Evolutionary conservation across 2,797 vertebrate genomes (phyloP).

Genomic region (Sarcophilus harrisii): DNA sequence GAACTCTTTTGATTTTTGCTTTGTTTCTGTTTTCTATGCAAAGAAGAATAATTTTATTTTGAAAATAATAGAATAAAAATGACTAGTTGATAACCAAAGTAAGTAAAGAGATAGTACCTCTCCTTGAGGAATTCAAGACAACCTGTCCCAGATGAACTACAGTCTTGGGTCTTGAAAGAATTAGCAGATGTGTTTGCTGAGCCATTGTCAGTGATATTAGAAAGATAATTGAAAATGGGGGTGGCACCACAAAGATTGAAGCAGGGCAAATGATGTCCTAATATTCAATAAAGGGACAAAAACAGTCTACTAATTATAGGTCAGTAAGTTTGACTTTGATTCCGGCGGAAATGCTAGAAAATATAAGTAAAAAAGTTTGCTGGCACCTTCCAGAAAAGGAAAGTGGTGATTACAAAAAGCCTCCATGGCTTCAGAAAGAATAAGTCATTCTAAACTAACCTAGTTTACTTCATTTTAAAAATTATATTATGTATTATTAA

Average conservation of each 20-base stretch:
- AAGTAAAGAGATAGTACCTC: neutral
- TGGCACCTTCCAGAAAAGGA: neutral
- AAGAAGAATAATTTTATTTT: neutral
- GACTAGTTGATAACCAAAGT: neutral
- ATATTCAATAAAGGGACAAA: neutral
- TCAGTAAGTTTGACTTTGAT: too few relatives aligned
- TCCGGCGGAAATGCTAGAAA: neutral
- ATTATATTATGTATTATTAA: neutral
- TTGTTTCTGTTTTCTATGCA: neutral
- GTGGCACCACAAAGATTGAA: neutral
- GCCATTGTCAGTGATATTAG: neutral
- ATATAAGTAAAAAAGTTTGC: neutral
- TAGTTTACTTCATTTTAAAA: neutral
- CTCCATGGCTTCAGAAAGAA: neutral
- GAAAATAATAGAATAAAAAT: neutral
- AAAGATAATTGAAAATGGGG: neutral
- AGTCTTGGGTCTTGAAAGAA: neutral
- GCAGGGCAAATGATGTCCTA: neutral
- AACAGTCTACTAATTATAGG: neutral
- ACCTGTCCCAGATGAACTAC: neutral
- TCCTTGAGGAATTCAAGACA: neutral
- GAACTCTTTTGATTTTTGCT: neutral
- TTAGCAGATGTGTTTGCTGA: neutral
- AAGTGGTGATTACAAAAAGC: neutral
- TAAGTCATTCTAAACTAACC: neutral